Base-by-base conservation (phyloP, 2,797 vertebrate species). In the Columba guinea region DNA sequence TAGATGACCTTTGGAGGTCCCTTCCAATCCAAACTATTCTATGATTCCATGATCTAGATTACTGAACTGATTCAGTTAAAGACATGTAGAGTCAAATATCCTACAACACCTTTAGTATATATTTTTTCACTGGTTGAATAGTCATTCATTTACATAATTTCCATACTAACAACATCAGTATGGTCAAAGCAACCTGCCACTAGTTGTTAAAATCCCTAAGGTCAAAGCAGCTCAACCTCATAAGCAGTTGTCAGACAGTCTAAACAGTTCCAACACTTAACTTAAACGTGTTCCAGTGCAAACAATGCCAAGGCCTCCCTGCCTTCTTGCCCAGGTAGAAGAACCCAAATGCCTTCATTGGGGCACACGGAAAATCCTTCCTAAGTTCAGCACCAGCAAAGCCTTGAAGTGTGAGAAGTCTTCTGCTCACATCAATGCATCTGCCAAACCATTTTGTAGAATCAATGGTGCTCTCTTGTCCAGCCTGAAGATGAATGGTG, bases 241-340 rank as follows among this genome's bases (percentile, higher is more conserved):
- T 48, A 51, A 86, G 56, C 2, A 1, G 14, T 21, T 81, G 44
- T 83, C 62, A 51, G 59, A 35, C 59, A 53, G 21, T 35, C n/a
- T 73, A 8, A 87, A 35, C 32, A 62, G 65, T 23, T 28, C 41
- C 41, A 60, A 32, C 1, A 3, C 49, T 49, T 74, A 69, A 56
- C 18, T 10, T 41, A 71, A 87, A 53, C 65, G 44, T 0, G 0
- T 55, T 60, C 37, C 44, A 74, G 7, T 0, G 0, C 39, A 76
- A 65, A 5, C 64, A 53, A 3, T 68, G 28, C 39, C 59, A 75
- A 26, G 7, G 51, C 20, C 44, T 87, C 62, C 28, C 41, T 70
- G 32, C 58, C 48, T 77, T 44, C 13, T 5, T 74, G 58, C 24
- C 19, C 32, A 32, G 27, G 32, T 48, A 49, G 64, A 30, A 18